Evolutionary conservation across 2,888 invertebrate genomes (phyloP).

Genomic region (Hypolimnas misippus): DNA sequence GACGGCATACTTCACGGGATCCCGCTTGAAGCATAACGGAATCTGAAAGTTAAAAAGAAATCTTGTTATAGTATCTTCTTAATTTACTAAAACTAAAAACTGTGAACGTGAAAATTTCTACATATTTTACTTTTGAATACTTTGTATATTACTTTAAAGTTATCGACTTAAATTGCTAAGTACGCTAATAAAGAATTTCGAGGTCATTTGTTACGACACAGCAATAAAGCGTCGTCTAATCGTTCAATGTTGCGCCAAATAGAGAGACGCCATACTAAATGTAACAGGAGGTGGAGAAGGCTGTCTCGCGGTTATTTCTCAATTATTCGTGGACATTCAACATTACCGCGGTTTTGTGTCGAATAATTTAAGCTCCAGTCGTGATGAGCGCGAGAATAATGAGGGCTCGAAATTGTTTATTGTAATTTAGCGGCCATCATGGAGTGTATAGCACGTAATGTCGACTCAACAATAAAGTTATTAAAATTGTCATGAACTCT

Average conservation of each 20-base stretch:
- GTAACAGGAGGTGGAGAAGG: constrained; percentile 67
- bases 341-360: constrained; percentile 74
- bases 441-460: constrained; percentile 73
- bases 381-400: constrained; percentile 77
- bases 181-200: constrained; percentile 15
- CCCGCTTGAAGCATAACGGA: constrained; percentile 36
- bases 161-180: constrained; percentile 9
- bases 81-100: no score
- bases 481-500: constrained; percentile 63
- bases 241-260: constrained; percentile 60
- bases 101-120: background rate
- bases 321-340: constrained; percentile 78
- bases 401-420: constrained; percentile 79
- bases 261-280: constrained; percentile 75
- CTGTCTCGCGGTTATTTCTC: constrained; percentile 75
- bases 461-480: constrained; percentile 68
- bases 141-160: background rate
- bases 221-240: constrained; percentile 53
- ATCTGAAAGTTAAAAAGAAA: constrained; percentile 34
- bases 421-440: constrained; percentile 75
- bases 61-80: no score
- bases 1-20: constrained; percentile 44
- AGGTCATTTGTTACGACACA: constrained; percentile 42
- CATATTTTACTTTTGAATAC: background rate
- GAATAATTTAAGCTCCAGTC: constrained; percentile 75